These are phyloP conservation scores for Paratilapia polleni DNA, from an alignment of 2,113 vertebrate species.

Conservation along the genomic window DNA sequence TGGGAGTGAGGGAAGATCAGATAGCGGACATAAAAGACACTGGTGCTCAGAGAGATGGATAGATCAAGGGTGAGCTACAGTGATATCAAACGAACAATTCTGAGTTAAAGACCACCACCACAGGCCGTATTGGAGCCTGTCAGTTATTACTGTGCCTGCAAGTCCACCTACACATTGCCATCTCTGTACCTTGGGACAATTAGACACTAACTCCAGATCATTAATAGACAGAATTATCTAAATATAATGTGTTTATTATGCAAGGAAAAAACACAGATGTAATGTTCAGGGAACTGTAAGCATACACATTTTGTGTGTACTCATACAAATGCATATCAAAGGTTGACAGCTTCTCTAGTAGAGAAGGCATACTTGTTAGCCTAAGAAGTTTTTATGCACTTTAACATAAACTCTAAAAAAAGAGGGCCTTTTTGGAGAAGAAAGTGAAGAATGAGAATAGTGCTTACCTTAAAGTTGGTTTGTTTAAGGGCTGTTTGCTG, in stretches of 20 bases:
- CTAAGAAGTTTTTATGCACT: constrained; percentile 10
- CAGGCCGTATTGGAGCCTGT: constrained; percentile 41
- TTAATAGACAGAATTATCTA: constrained; percentile 11
- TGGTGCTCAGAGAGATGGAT: constrained; percentile 38
- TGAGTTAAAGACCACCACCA: constrained; percentile 58
- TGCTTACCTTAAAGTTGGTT: constrained; percentile 76
- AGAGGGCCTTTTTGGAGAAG: neutral
- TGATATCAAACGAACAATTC: constrained; percentile 58
- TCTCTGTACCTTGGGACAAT: constrained; percentile 29
- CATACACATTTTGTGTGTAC: neutral
- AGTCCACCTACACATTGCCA: constrained; percentile 41
- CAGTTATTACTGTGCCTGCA: constrained; percentile 41
- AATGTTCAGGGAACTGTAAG: neutral
- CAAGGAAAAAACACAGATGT: neutral
- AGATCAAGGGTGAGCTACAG: constrained; percentile 65
- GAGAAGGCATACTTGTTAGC: neutral
- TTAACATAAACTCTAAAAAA: neutral
- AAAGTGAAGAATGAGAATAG: neutral
- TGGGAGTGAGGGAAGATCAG: constrained; percentile 51
- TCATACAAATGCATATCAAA: constrained; percentile 24
- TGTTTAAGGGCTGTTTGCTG: constrained; percentile 59
- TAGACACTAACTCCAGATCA: neutral
- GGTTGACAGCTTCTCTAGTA: constrained; percentile 9
- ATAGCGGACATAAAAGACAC: constrained; percentile 66
- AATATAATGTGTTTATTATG: constrained; percentile 2